A percentile compares a stretch with the other conserved stretches of the same genome.
These are phyloP conservation scores for Thomomys bottae DNA, from an alignment of 2,113 vertebrate genomes.

Conservation along the genomic window DNA sequence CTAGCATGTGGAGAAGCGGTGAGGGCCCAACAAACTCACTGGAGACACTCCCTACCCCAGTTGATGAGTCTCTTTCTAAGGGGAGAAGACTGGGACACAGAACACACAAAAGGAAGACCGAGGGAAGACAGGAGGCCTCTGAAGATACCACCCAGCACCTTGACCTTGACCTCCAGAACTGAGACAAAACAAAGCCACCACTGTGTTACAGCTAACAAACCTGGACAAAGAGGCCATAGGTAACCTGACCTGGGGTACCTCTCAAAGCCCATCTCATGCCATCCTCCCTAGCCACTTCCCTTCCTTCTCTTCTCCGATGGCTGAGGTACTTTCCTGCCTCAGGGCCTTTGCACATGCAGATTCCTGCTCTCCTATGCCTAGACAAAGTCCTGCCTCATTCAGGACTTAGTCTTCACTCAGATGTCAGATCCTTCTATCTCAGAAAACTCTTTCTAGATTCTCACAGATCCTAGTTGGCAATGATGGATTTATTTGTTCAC, in stretches of 20 bases:
- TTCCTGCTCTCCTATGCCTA: background rate
- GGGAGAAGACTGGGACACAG: background rate
- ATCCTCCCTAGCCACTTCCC: background rate
- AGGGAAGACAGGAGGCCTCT: background rate
- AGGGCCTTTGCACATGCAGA: background rate
- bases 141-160: background rate
- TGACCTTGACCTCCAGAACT: background rate
- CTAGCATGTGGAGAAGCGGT: background rate
- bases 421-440: background rate
- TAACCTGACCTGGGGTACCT: background rate
- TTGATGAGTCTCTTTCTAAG: background rate
- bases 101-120: background rate
- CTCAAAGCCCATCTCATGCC: background rate
- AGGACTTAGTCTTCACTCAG: constrained; percentile 17
- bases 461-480: background rate
- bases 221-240: no score
- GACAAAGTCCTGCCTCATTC: background rate
- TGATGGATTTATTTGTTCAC: background rate
- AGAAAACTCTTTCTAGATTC: background rate
- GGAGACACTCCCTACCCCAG: background rate
- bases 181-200: background rate
- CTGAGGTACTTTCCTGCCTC: background rate
- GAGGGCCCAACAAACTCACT: background rate
- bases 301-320: background rate
- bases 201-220: no score